Evolutionary conservation across 1,140 invertebrate species (phyloP), one percentile per base, ranked within the genome.

Genomic region (Bombus superbus): DNA sequence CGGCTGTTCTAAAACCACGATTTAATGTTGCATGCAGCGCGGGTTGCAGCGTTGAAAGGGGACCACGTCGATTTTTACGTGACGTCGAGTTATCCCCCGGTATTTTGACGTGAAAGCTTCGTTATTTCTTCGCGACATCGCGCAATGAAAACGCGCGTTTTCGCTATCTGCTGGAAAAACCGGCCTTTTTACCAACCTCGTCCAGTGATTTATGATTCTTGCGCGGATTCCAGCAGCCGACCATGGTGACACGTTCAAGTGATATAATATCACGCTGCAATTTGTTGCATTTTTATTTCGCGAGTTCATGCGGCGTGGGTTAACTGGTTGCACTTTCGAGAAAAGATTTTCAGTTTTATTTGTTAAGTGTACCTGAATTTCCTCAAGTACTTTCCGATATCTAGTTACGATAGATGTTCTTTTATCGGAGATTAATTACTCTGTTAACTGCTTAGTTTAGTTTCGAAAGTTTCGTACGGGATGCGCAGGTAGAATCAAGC

Each of bases 151-250:
- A 84, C 59, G 62, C 72, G 38, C n/a, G 32, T 13, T 6, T 10
- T 35, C 81, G 59, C 22, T 32, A 11, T 18, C 5, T 28, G 8
- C 32, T 9, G 15, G 13, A 44, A 62, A 73, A 62, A 40, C 13
- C 32, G 28, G 3, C 10, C 42, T 83, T 83, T 75, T 75, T 75
- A 9, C 42, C 8, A 74, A 42, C 42, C 25, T 42, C 6, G 1
- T 25, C 32, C 32, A 25, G n/a, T 84, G 83, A 84, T 79, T 79
- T 84, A 81, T 59, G 83, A 66, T 66, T n/a, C 47, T n/a, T n/a
- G 42, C 22, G 44, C 47, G 57, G 25, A 71, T 57, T 28, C n/a
- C 57, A 32, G 18, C 28, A 35, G n/a, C 5, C 32, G 28, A 15
- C 38, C 10, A 73, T 44, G 71, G 9, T 40, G 35, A 57, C 42